Conservation (phyloP, 2,113 vertebrate genomes). For the Pogona vitticeps region DNA sequence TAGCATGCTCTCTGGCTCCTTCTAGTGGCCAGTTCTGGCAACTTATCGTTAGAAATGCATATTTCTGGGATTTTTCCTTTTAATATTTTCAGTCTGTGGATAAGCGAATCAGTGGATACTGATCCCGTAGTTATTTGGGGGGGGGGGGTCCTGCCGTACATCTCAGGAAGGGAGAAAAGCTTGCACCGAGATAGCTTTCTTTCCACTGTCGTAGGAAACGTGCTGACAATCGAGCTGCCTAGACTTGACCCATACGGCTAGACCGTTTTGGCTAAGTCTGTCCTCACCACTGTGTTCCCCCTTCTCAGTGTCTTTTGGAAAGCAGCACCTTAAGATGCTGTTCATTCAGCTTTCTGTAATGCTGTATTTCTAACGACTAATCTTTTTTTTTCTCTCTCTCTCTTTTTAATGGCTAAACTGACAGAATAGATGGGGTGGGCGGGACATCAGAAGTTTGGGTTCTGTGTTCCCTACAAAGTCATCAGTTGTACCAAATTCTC, state of each 20-base stretch:
- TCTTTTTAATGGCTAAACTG: not conserved
- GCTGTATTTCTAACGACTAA: slow-evolving; percentile 20
- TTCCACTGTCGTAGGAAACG: not conserved
- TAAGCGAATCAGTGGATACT: no score
- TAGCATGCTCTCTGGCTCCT: no score
- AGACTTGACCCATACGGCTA: not conserved
- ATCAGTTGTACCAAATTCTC: not conserved
- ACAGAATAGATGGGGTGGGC: not conserved
- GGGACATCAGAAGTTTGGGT: not conserved
- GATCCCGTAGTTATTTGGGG: no score
- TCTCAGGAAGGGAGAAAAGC: not conserved
- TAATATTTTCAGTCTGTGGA: no score
- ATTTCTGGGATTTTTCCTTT: no score
- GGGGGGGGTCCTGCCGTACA: not conserved
- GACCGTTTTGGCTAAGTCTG: not conserved
- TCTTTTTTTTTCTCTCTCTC: not conserved
- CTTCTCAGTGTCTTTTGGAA: not conserved
- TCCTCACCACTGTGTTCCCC: not conserved
- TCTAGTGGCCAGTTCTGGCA: no score
- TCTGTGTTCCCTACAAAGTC: not conserved
- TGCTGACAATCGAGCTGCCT: not conserved
- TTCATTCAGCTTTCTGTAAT: slow-evolving; percentile 20
- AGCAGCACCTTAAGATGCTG: slow-evolving; percentile 25
- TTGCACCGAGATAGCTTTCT: not conserved
- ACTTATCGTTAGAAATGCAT: no score